These are phyloP conservation scores for Hydroisotoma schaefferi DNA, from an alignment of 2,888 invertebrate genomes.

Conservation along the genomic window DNA sequence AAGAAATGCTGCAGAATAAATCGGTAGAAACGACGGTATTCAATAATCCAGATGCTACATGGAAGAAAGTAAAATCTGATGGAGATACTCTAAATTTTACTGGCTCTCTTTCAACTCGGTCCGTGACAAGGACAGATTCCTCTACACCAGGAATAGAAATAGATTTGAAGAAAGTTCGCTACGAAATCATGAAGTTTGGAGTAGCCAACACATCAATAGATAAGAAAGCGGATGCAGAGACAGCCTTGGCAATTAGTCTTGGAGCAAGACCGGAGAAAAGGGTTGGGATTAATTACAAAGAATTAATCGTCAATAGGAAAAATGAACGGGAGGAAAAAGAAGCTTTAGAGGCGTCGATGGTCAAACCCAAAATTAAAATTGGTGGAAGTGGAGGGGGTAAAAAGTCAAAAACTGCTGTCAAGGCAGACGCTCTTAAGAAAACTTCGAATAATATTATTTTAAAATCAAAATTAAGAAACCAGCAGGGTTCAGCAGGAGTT, in stretches of 20 bases:
- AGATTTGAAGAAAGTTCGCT: conserved; percentile 71
- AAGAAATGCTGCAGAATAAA: conserved; percentile 16
- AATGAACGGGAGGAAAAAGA: conserved; percentile 55
- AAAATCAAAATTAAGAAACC: not conserved
- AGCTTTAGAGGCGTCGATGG: conserved; percentile 16
- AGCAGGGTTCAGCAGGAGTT: not conserved
- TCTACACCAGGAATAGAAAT: conserved; percentile 54
- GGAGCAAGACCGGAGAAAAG: conserved; percentile 77
- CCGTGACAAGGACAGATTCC: not conserved
- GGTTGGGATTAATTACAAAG: conserved; percentile 69
- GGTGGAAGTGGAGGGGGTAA: conserved; percentile 1
- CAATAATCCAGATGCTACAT: conserved; percentile 34
- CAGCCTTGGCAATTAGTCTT: conserved; percentile 71
- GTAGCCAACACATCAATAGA: conserved; percentile 69
- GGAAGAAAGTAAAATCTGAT: not conserved
- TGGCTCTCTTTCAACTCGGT: not conserved
- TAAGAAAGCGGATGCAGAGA: conserved; percentile 73
- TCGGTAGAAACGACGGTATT: conserved; percentile 33
- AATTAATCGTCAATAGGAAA: conserved; percentile 60
- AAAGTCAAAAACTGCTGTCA: conserved; percentile 3
- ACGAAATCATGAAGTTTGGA: conserved; percentile 80
- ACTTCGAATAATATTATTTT: not conserved
- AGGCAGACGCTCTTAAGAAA: no score
- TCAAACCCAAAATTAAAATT: conserved; percentile 21
- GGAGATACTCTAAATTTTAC: no score